These are phyloP conservation scores for Chromis chromis DNA, from an alignment of 2,797 vertebrate genomes.

Conservation along the genomic window DNA sequence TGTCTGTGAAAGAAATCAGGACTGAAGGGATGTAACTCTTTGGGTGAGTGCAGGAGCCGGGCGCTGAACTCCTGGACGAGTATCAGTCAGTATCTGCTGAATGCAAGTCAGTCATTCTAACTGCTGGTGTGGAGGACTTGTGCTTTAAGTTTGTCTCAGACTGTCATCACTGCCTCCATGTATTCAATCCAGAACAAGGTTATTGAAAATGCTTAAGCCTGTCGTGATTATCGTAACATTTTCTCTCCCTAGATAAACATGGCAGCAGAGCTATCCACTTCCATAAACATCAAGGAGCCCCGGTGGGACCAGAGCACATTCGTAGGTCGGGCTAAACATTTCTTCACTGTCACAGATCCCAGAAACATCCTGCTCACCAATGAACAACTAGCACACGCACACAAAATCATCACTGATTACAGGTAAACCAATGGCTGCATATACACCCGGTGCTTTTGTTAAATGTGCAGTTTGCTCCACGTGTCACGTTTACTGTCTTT, in stretches of 20 bases:
- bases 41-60: constrained; percentile 8
- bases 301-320: constrained; percentile 99
- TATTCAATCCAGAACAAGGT: neutral
- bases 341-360: constrained; percentile 98
- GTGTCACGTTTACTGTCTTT: constrained; percentile 4
- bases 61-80: constrained; percentile 1
- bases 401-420: constrained; percentile 92
- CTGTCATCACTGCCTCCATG: neutral
- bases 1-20: constrained; percentile 34
- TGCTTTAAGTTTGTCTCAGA: neutral
- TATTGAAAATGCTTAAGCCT: neutral
- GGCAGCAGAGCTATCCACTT: constrained; percentile 90
- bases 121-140: neutral
- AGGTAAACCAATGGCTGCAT: constrained; percentile 83
- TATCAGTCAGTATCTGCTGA: neutral
- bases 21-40: neutral
- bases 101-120: no score
- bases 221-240: constrained; percentile 1
- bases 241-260: constrained; percentile 84
- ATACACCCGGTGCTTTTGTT: neutral
- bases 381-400: constrained; percentile 89
- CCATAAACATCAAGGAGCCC: constrained; percentile 97
- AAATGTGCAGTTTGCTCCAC: neutral
- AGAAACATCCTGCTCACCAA: constrained; percentile 94
- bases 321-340: constrained; percentile 93